phyloP scores from a whole-genome alignment of 2,797 vertebrate genomes.

The Lithobates pipiens region DNA sequence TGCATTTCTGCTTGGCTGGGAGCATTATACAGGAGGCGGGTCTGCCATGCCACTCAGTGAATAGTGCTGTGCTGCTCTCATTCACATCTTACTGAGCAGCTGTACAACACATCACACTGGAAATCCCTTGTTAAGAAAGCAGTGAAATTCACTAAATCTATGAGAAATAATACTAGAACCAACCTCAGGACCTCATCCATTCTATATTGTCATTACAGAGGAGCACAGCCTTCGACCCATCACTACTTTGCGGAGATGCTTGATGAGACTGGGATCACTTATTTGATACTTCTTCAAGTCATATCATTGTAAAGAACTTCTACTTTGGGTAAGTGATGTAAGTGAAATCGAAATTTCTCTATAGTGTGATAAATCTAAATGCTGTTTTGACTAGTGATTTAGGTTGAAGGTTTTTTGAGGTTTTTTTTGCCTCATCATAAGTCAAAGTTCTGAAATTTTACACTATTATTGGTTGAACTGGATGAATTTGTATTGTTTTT shows the following conservation, averaged over 20 bases:
- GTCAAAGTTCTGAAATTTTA: no score
- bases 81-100: slow-evolving; percentile 25
- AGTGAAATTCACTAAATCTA: not conserved
- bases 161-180: not conserved
- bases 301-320: not conserved
- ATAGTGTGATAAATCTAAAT: not conserved
- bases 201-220: not conserved
- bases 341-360: not conserved
- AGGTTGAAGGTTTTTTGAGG: no score
- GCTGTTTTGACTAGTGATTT: not conserved
- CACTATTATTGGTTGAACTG: no score
- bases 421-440: no score
- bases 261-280: not conserved
- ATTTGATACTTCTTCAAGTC: not conserved
- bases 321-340: slow-evolving; percentile 29
- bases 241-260: not conserved
- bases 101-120: not conserved
- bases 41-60: not conserved
- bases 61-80: slow-evolving; percentile 18
- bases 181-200: not conserved
- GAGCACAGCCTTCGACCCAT: not conserved
- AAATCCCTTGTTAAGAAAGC: not conserved
- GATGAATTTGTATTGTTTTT: no score
- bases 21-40: slow-evolving; percentile 27
- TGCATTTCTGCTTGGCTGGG: slow-evolving; percentile 2